These are phyloP conservation scores for Heteractis magnifica DNA, from an alignment of 92 coral and sea anemone genomes.

Conservation along the genomic window DNA sequence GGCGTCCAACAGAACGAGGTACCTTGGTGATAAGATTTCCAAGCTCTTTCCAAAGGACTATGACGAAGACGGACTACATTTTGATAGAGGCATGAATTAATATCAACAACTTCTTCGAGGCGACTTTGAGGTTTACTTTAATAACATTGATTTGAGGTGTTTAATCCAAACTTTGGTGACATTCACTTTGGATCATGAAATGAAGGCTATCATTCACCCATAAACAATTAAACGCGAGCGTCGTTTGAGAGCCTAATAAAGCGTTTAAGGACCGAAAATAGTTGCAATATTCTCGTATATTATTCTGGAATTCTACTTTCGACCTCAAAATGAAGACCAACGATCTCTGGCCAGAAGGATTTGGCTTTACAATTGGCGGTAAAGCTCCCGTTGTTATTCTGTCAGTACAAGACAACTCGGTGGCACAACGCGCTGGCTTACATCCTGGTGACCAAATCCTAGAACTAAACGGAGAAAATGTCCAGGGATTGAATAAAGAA, in stretches of 20 bases:
- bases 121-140: background rate
- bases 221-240: background rate
- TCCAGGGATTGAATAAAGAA: constrained; percentile 82
- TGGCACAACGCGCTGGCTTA: constrained; percentile 94
- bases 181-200: background rate
- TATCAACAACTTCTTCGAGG: background rate
- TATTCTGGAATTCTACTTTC: background rate
- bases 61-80: background rate
- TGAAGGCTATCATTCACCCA: background rate
- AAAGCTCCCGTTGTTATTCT: constrained; percentile 94
- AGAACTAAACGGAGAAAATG: constrained; percentile 93
- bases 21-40: constrained; percentile 23
- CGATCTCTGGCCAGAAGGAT: constrained; percentile 92
- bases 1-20: constrained; percentile 42
- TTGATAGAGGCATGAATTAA: background rate
- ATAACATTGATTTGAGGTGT: background rate
- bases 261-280: background rate
- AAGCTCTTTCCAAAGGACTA: background rate
- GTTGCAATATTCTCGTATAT: background rate
- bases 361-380: constrained; percentile 93
- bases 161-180: background rate
- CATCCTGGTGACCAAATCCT: constrained; percentile 98
- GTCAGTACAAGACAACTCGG: constrained; percentile 82
- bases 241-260: background rate
- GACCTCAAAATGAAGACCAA: constrained; percentile 63